phyloP scores from a whole-genome alignment of 2,888 invertebrate genomes.

The Melanchra persicariae region DNA sequence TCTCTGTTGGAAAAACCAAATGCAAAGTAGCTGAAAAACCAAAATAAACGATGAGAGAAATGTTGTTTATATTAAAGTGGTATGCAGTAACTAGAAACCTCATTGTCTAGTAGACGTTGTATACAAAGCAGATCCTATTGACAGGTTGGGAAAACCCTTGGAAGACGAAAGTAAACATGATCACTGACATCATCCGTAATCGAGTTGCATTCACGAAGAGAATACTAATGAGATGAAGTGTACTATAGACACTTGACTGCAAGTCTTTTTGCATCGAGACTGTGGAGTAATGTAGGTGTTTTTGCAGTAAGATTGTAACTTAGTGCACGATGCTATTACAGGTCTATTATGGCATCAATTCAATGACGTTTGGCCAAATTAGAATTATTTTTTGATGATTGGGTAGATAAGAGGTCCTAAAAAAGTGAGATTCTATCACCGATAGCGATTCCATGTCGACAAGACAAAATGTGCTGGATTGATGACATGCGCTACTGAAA shows the following conservation, averaged over 20 bases:
- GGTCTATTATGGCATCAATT: neutral
- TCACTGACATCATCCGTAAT: conserved; percentile 55
- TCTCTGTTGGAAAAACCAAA: conserved; percentile 7
- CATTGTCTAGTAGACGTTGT: conserved; percentile 20
- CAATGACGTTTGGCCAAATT: neutral
- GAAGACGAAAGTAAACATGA: conserved; percentile 55
- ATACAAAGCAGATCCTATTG: conserved; percentile 47
- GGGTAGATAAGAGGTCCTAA: neutral
- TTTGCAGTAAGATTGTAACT: neutral
- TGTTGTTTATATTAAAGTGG: neutral
- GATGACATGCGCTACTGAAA: no score
- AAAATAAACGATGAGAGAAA: conserved; percentile 30
- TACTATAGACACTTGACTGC: conserved; percentile 5
- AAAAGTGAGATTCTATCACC: no score
- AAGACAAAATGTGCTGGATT: no score
- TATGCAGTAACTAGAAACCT: conserved; percentile 34
- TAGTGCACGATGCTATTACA: neutral
- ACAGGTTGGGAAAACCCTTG: conserved; percentile 48
- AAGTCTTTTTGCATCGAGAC: conserved; percentile 4
- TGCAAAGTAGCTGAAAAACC: conserved; percentile 4
- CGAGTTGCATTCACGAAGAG: conserved; percentile 30
- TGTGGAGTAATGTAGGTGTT: neutral
- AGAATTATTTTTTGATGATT: neutral
- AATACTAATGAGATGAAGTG: conserved; percentile 51
- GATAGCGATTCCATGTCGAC: no score